Evolutionary conservation across 2,888 invertebrate genomes (phyloP).

Genomic region (Allolobophora icterica): DNA sequence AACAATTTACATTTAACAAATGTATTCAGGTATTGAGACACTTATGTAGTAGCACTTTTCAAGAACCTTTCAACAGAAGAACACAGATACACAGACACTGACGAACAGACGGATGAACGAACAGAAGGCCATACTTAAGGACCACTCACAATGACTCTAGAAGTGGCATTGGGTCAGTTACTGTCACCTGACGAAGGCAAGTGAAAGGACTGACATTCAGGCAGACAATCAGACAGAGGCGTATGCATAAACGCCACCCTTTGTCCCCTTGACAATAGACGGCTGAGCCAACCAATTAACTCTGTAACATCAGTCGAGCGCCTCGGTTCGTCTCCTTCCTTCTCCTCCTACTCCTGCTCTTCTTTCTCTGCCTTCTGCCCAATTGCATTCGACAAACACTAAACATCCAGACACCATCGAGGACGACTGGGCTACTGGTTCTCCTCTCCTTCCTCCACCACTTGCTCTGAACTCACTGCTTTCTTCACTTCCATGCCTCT

Average conservation of each 20-base stretch:
- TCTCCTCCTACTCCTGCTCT: neutral
- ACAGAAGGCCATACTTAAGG: neutral
- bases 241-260: neutral
- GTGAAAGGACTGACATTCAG: neutral
- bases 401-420: neutral
- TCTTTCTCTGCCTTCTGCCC: neutral
- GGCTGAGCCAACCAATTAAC: constrained; percentile 1
- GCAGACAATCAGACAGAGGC: neutral
- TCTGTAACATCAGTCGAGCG: neutral
- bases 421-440: too few species aligned
- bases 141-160: neutral
- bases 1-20: too few species aligned
- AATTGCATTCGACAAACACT: neutral
- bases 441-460: neutral
- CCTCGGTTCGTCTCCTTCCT: neutral
- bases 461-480: neutral
- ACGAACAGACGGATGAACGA: neutral
- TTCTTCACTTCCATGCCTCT: neutral
- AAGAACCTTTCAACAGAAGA: too few species aligned
- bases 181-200: neutral
- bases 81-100: too few species aligned
- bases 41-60: too few species aligned
- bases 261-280: neutral
- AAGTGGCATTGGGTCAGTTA: neutral
- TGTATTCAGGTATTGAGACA: too few species aligned